Percentiles rank a stretch among this genome's conserved stretches.
Conservation (phyloP, 1,140 invertebrate genomes). For the Pteromalus puparum region DNA sequence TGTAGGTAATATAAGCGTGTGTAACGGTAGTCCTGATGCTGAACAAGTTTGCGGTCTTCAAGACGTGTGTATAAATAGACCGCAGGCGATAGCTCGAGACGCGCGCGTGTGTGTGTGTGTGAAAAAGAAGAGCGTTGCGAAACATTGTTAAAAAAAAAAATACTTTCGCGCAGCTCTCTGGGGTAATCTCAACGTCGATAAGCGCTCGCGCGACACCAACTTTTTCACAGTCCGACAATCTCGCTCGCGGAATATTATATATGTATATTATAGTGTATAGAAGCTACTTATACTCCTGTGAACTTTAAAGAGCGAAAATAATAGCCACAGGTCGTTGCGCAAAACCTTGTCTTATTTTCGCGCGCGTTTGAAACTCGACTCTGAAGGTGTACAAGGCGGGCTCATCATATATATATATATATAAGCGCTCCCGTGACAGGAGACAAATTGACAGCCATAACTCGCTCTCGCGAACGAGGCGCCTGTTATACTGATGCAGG, state of each 20-base stretch:
- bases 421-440: neutral
- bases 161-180: too few relatives aligned
- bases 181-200: neutral
- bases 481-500: too few relatives aligned
- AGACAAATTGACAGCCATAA: slow-evolving; percentile 13
- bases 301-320: too few relatives aligned
- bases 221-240: neutral
- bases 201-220: neutral
- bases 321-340: too few relatives aligned
- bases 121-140: neutral
- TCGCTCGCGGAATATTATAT: neutral
- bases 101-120: too few relatives aligned
- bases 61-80: too few relatives aligned
- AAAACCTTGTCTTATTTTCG: neutral
- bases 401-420: slow-evolving; percentile 19
- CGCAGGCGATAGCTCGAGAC: too few relatives aligned
- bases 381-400: neutral
- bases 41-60: too few relatives aligned
- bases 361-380: neutral
- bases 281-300: too few relatives aligned
- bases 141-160: neutral
- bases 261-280: too few relatives aligned
- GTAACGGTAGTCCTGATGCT: too few relatives aligned
- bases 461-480: neutral
- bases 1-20: too few relatives aligned